Conservation (phyloP, 2,888 invertebrate species). For the Conchocele bisecta region DNA sequence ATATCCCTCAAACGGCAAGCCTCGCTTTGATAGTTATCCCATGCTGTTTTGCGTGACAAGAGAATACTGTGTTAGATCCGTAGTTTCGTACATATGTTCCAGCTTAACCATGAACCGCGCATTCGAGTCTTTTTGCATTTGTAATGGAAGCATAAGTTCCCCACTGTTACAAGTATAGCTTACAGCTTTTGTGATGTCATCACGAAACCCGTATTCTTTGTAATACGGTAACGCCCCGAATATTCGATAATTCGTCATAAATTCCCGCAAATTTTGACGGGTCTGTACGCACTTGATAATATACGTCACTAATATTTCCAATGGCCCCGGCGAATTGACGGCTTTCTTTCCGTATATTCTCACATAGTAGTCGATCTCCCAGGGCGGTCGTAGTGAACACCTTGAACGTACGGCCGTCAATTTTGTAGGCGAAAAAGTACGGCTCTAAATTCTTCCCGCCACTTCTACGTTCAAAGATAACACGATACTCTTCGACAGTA, state of each 20-base stretch:
- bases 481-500: conserved; percentile 49
- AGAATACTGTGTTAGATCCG: conserved; percentile 49
- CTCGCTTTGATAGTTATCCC: conserved; percentile 52
- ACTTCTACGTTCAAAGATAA: conserved; percentile 43
- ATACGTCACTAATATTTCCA: conserved; percentile 54
- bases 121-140: conserved; percentile 45
- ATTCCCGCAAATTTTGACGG: conserved; percentile 22
- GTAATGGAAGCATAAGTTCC: conserved; percentile 52
- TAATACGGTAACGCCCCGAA: conserved; percentile 57
- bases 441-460: conserved; percentile 43
- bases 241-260: conserved; percentile 54
- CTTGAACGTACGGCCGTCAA: conserved; percentile 37
- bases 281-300: conserved; percentile 52
- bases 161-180: conserved; percentile 44
- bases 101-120: conserved; percentile 55
- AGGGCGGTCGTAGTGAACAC: conserved; percentile 51
- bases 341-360: conserved; percentile 55
- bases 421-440: conserved; percentile 43
- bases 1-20: conserved; percentile 58
- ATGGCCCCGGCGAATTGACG: conserved; percentile 41
- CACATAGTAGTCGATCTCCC: conserved; percentile 52
- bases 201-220: conserved; percentile 54
- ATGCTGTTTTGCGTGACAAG: conserved; percentile 43
- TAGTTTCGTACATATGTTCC: conserved; percentile 49
- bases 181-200: conserved; percentile 44